phyloP scores from a whole-genome alignment of 1,140 invertebrate species.

The Caerostris darwini region DNA sequence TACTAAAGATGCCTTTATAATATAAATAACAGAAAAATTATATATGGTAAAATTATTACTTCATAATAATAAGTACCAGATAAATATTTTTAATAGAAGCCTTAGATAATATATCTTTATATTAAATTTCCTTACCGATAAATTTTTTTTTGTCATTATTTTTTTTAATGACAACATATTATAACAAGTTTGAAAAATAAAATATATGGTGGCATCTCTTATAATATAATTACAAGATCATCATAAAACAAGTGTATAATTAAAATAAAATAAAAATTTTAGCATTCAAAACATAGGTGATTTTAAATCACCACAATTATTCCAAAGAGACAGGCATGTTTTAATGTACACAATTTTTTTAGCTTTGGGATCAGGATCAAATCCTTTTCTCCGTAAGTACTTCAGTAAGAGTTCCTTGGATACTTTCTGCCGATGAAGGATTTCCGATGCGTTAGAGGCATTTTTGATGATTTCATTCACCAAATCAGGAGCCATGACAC shows the following conservation, averaged over 20 bases:
- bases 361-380: slow-evolving; percentile 72
- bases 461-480: slow-evolving; percentile 72
- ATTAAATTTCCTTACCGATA: background rate
- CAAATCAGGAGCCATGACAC: slow-evolving; percentile 41
- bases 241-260: slow-evolving; percentile 10
- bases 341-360: slow-evolving; percentile 75
- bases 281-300: slow-evolving; percentile 49
- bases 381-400: slow-evolving; percentile 69
- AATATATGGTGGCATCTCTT: background rate
- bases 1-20: too few relatives aligned
- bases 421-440: slow-evolving; percentile 73
- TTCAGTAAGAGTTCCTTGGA: slow-evolving; percentile 70
- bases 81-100: too few relatives aligned
- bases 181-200: background rate
- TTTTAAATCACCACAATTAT: slow-evolving; percentile 69
- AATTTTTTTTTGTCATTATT: background rate
- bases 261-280: background rate
- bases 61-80: too few relatives aligned
- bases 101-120: too few relatives aligned
- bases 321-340: slow-evolving; percentile 69
- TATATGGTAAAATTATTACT: too few relatives aligned
- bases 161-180: background rate
- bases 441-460: slow-evolving; percentile 68
- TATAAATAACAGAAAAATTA: too few relatives aligned
- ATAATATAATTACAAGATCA: background rate